Conservation (phyloP, 35 echinoderm and acorn worm species). For the Apostichopus californicus region DNA sequence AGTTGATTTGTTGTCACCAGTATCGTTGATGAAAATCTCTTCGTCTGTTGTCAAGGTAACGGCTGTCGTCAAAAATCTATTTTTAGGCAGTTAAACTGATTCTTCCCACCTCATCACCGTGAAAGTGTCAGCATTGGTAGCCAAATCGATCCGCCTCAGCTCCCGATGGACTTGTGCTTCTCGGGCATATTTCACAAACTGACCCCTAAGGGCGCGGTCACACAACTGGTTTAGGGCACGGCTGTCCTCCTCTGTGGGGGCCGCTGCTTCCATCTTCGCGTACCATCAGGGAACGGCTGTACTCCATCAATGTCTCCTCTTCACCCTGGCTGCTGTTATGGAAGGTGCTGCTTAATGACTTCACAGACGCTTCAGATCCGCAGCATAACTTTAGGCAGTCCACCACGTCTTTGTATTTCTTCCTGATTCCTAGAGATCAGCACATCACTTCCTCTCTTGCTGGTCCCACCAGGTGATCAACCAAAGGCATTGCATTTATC, state of each 20-base stretch:
- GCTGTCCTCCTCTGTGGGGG: neutral
- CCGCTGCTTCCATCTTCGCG: slow-evolving; percentile 19
- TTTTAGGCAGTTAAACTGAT: too few relatives aligned
- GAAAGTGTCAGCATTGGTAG: too few relatives aligned
- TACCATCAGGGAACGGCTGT: neutral
- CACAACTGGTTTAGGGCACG: neutral
- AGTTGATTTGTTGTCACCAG: too few relatives aligned
- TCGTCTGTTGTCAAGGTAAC: too few relatives aligned
- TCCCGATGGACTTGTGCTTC: too few relatives aligned
- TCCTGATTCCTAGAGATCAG: neutral
- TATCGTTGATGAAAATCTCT: too few relatives aligned
- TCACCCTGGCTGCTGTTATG: neutral
- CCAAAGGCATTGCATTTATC: neutral
- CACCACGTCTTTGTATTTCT: neutral
- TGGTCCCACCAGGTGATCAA: neutral
- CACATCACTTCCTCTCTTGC: neutral
- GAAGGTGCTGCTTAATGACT: neutral
- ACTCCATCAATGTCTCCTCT: neutral
- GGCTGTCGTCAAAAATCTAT: too few relatives aligned
- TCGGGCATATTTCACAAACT: too few relatives aligned
- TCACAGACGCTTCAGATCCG: neutral
- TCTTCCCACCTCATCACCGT: too few relatives aligned
- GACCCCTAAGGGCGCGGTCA: too few relatives aligned
- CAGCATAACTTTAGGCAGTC: neutral
- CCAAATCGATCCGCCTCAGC: too few relatives aligned